A percentile compares a stretch with the other conserved stretches of the same genome.
These are phyloP conservation scores for Lordiphosa stackelbergi DNA, from an alignment of 1,140 invertebrate species.

Conservation along the genomic window DNA sequence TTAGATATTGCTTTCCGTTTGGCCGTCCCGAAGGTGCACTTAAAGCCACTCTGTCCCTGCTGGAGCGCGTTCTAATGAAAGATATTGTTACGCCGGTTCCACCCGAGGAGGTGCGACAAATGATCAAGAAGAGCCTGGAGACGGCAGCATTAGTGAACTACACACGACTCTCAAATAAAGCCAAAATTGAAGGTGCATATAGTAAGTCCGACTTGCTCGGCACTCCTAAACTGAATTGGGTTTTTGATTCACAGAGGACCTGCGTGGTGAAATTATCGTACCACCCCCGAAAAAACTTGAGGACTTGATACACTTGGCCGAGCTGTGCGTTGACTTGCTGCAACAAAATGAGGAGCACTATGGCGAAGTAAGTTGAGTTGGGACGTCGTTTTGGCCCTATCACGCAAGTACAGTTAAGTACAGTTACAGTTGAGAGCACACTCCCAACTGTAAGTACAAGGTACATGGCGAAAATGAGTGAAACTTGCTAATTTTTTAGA, in stretches of 20 bases:
- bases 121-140: slow-evolving; percentile 98
- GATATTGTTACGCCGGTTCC: slow-evolving; percentile 98
- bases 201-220: too few relatives aligned
- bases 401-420: not conserved
- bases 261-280: slow-evolving; percentile 88
- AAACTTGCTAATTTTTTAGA: too few relatives aligned
- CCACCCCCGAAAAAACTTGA: slow-evolving; percentile 94
- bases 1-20: slow-evolving; percentile 99
- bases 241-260: slow-evolving; percentile 82
- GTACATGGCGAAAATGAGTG: too few relatives aligned
- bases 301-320: slow-evolving; percentile 97
- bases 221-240: too few relatives aligned
- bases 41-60: slow-evolving; percentile 95
- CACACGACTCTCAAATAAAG: slow-evolving; percentile 95
- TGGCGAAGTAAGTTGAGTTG: slow-evolving; percentile 95
- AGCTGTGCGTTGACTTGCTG: slow-evolving; percentile 97
- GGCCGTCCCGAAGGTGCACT: slow-evolving; percentile 97
- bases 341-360: slow-evolving; percentile 99
- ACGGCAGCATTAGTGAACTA: slow-evolving; percentile 99
- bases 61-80: slow-evolving; percentile 99
- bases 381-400: slow-evolving; percentile 5
- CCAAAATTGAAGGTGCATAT: slow-evolving; percentile 94
- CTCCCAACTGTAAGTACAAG: too few relatives aligned
- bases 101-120: slow-evolving; percentile 95
- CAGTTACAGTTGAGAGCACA: not conserved